These are phyloP conservation scores for Typhlomys cinereus DNA, from an alignment of 2,113 vertebrate genomes.

Conservation along the genomic window DNA sequence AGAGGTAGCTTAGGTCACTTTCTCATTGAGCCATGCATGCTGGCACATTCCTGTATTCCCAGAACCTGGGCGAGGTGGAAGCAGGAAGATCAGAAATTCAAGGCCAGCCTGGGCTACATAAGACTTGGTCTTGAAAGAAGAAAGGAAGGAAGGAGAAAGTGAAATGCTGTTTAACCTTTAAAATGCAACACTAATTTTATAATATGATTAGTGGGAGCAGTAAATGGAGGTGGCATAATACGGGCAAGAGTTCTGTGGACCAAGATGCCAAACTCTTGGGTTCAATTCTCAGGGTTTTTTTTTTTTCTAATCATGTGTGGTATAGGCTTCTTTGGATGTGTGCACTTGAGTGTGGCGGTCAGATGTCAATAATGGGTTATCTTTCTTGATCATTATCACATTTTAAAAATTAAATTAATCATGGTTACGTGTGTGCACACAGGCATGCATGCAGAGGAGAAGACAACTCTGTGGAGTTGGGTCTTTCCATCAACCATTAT, in stretches of 20 bases:
- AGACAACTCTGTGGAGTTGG: no score
- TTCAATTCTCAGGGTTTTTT: slow-evolving; percentile 41
- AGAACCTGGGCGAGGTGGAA: background rate
- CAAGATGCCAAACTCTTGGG: background rate
- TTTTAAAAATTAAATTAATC: no score
- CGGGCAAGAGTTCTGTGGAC: no score
- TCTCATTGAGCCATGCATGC: background rate
- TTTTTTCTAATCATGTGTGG: no score
- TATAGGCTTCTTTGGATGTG: no score
- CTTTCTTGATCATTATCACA: no score
- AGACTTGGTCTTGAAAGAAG: background rate
- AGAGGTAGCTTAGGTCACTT: background rate
- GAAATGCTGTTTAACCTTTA: background rate
- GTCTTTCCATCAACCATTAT: no score
- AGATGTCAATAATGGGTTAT: no score
- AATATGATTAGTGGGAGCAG: background rate
- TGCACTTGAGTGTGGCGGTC: no score
- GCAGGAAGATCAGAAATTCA: background rate
- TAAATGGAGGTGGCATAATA: background rate
- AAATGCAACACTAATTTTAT: slow-evolving; percentile 13
- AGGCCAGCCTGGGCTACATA: background rate
- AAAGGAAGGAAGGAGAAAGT: background rate
- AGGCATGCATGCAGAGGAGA: no score
- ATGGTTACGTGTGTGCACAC: no score
- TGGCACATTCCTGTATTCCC: background rate